Conservation (phyloP, 2,797 vertebrate genomes). For the Meda fulgida region DNA sequence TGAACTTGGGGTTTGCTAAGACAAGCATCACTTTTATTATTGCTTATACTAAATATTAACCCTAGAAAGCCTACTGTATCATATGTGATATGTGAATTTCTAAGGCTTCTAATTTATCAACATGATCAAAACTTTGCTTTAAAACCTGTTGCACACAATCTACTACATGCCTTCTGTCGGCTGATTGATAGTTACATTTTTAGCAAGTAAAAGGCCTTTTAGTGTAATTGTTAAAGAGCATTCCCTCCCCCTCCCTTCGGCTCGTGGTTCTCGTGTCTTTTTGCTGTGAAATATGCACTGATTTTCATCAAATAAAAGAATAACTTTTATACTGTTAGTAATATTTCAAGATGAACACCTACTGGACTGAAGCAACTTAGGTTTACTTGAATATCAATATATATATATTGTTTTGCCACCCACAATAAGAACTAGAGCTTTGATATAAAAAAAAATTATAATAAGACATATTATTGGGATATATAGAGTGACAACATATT, state of each 20-base stretch:
- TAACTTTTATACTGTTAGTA: background rate
- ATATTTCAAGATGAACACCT: background rate
- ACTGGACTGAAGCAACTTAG: background rate
- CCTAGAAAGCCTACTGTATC: background rate
- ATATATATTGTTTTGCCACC: too few species aligned
- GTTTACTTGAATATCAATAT: background rate
- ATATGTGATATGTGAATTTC: too few species aligned
- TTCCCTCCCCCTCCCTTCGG: too few species aligned
- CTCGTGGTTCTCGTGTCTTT: background rate
- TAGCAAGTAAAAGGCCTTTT: background rate
- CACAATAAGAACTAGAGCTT: background rate
- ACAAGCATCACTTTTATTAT: background rate
- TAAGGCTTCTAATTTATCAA: background rate
- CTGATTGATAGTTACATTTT: background rate
- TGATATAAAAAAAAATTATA: background rate
- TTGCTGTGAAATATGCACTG: background rate
- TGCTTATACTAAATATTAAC: background rate
- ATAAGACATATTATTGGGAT: background rate
- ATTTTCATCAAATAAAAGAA: background rate
- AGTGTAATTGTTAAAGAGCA: background rate
- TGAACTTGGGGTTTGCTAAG: background rate
- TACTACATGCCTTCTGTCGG: background rate
- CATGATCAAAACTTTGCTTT: background rate
- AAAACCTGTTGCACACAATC: conserved; percentile 1
- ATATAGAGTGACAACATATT: background rate